A percentile compares a stretch with the other conserved stretches of the same genome.
Conservation (phyloP, 2,113 vertebrate species). For the Phrynosoma platyrhinos region DNA sequence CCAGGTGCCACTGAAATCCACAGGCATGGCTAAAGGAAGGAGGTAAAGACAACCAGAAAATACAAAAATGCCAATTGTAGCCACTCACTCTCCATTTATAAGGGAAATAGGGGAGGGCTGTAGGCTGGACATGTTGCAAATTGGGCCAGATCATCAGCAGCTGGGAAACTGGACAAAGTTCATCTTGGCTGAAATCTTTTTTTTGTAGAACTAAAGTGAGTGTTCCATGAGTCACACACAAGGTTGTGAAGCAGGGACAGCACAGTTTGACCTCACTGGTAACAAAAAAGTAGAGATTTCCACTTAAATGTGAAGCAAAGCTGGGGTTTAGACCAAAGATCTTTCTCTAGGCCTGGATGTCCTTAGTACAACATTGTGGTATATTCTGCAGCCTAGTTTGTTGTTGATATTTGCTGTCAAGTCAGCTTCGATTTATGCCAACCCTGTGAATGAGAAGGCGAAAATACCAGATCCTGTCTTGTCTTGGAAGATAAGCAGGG, state of each 20-base stretch:
- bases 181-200: constrained; percentile 48
- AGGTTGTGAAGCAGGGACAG: background rate
- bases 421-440: too few relatives aligned
- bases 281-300: background rate
- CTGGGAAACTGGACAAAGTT: constrained; percentile 56
- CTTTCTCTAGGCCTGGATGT: background rate
- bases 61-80: background rate
- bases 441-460: too few relatives aligned
- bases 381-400: too few relatives aligned
- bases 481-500: too few relatives aligned
- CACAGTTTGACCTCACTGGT: background rate
- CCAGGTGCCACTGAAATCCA: constrained; percentile 86
- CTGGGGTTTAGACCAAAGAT: background rate
- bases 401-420: too few relatives aligned
- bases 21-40: constrained; percentile 73
- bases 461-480: too few relatives aligned
- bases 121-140: background rate
- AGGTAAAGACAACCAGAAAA: background rate
- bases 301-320: background rate
- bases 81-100: constrained; percentile 45
- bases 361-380: too few relatives aligned
- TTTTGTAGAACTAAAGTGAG: constrained; percentile 63
- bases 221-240: constrained; percentile 37
- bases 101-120: constrained; percentile 28
- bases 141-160: background rate